phyloP scores from a whole-genome alignment of 2,113 vertebrate species.

The Phodopus roborovskii region DNA sequence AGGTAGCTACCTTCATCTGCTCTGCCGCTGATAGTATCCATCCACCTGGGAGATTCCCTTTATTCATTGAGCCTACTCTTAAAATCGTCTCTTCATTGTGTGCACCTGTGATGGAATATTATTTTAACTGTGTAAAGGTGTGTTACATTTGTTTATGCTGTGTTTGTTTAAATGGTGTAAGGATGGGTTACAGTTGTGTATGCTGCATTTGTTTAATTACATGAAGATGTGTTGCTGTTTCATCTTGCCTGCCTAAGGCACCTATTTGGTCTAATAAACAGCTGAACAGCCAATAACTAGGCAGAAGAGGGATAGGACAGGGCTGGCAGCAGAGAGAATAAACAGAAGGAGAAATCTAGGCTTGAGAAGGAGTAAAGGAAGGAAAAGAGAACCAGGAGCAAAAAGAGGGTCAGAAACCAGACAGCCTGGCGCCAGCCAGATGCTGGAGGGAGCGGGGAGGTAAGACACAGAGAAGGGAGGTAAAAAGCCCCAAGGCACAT shows the following conservation, averaged over 20 bases:
- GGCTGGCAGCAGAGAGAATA: background rate
- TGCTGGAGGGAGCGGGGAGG: background rate
- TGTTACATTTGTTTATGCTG: background rate
- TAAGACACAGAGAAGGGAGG: background rate
- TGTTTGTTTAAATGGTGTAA: background rate
- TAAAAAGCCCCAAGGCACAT: background rate
- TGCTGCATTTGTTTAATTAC: background rate
- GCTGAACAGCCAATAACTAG: background rate
- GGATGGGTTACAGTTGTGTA: background rate
- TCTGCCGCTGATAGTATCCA: background rate
- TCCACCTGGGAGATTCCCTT: background rate
- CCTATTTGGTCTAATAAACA: background rate
- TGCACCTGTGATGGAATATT: background rate
- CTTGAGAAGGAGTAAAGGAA: background rate
- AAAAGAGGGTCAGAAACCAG: background rate
- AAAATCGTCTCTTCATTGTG: too few relatives aligned
- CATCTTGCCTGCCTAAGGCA: background rate
- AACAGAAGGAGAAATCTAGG: background rate
- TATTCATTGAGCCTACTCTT: too few relatives aligned
- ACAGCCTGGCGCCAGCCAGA: background rate
- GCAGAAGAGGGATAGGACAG: background rate
- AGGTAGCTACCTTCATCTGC: background rate
- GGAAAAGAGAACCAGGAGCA: background rate
- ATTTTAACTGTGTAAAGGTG: background rate
- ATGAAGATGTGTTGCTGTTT: background rate